phyloP scores from a whole-genome alignment of 2,888 invertebrate species.

The Drosophila rellima region DNA sequence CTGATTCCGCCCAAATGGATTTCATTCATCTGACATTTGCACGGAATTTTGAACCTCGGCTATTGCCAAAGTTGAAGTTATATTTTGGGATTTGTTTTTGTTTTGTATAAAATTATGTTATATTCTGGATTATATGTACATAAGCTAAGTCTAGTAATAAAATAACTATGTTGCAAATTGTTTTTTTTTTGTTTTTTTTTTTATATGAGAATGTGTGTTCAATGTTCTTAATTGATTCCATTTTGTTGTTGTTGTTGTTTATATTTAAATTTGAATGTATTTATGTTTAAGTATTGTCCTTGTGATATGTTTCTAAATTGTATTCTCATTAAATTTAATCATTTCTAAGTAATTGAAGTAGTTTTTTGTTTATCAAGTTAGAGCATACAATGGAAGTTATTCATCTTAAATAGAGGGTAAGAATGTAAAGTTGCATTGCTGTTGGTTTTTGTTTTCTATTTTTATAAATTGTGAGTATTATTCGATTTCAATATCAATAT shows the following conservation, averaged over 20 bases:
- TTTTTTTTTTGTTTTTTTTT: constrained; percentile 44
- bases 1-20: constrained; percentile 37
- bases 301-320: constrained; percentile 85
- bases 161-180: constrained; percentile 75
- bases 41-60: constrained; percentile 49
- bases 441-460: constrained; percentile 10
- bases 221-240: constrained; percentile 52
- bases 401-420: constrained; percentile 73
- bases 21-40: constrained; percentile 36
- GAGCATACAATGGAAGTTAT: constrained; percentile 78
- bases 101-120: constrained; percentile 70
- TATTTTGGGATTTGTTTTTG: constrained; percentile 27
- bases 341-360: constrained; percentile 82
- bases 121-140: constrained; percentile 66
- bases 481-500: constrained; percentile 41
- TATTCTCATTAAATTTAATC: constrained; percentile 76
- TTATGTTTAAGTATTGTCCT: constrained; percentile 85
- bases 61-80: constrained; percentile 50
- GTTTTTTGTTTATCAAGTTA: constrained; percentile 74
- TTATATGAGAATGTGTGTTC: constrained; percentile 57
- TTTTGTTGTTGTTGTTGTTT: constrained; percentile 54
- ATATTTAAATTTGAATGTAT: constrained; percentile 71
- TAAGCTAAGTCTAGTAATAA: constrained; percentile 70
- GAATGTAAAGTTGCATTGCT: constrained; percentile 66
- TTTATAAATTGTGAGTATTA: constrained; percentile 67